These are phyloP conservation scores for Diplodus puntazzo DNA, from an alignment of 2,797 vertebrate genomes.

Conservation along the genomic window DNA sequence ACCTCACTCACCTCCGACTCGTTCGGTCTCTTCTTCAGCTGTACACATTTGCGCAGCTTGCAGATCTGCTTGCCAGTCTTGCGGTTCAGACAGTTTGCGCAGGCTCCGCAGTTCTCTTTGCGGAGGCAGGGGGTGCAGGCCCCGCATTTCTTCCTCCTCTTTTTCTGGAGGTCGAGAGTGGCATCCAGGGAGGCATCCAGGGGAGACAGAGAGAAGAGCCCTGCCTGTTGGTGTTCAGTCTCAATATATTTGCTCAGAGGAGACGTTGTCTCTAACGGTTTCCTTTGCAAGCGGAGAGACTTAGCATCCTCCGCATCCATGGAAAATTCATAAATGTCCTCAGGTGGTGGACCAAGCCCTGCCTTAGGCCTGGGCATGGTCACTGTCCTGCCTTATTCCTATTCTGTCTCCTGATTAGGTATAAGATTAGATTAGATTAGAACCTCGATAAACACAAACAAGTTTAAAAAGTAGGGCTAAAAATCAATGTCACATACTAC, in stretches of 20 bases:
- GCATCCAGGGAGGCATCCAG: slow-evolving; percentile 45
- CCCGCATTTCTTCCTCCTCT: slow-evolving; percentile 90
- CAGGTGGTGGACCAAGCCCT: slow-evolving; percentile 49
- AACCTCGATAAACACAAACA: neutral
- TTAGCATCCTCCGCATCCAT: slow-evolving; percentile 70
- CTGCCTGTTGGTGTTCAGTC: slow-evolving; percentile 82
- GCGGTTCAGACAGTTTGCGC: slow-evolving; percentile 90
- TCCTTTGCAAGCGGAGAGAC: slow-evolving; percentile 59
- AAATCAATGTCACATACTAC: slow-evolving; percentile 18
- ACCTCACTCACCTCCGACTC: slow-evolving; percentile 62
- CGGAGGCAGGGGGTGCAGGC: slow-evolving; percentile 88
- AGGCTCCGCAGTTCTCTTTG: slow-evolving; percentile 89
- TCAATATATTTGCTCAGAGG: slow-evolving; percentile 83
- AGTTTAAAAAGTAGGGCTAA: slow-evolving; percentile 28
- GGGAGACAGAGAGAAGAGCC: slow-evolving; percentile 76
- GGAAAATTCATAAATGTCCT: slow-evolving; percentile 75
- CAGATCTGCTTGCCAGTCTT: slow-evolving; percentile 93
- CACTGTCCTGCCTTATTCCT: slow-evolving; percentile 30
- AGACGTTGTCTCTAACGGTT: slow-evolving; percentile 68
- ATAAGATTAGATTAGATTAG: slow-evolving; percentile 5
- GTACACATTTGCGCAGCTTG: slow-evolving; percentile 91
- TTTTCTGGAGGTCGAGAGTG: slow-evolving; percentile 73
- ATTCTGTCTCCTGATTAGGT: slow-evolving; percentile 15
- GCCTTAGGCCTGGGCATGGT: slow-evolving; percentile 75
- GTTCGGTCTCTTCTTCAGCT: slow-evolving; percentile 86